phyloP scores from a whole-genome alignment of 1,140 invertebrate genomes.

The Papilio polyxenes region DNA sequence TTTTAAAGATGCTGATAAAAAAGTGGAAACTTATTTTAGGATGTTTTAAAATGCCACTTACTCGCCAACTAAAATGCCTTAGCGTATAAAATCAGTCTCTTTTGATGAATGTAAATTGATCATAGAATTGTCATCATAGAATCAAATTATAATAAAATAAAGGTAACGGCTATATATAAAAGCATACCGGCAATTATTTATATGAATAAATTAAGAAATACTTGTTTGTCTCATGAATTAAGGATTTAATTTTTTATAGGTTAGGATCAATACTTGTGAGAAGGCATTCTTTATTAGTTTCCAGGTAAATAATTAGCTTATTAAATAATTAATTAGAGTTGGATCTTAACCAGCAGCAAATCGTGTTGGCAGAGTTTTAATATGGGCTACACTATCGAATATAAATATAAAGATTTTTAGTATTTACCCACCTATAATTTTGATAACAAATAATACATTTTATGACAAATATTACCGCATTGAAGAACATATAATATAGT shows the following conservation, averaged over 20 bases:
- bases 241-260: not conserved
- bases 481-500: slow-evolving; percentile 22
- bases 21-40: no score
- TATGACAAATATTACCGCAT: slow-evolving; percentile 13
- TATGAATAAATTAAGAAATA: not conserved
- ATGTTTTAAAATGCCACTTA: not conserved
- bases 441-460: not conserved
- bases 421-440: not conserved
- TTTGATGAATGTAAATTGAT: not conserved
- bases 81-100: not conserved
- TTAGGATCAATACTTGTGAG: no score
- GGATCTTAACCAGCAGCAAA: no score
- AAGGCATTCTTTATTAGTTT: no score
- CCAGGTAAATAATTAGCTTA: no score
- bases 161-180: not conserved
- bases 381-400: no score
- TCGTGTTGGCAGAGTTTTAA: no score
- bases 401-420: no score
- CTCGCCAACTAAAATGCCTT: not conserved
- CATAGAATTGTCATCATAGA: not conserved
- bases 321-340: no score
- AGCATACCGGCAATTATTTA: not conserved
- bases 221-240: slow-evolving; percentile 8
- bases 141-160: not conserved
- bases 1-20: not conserved